Base-by-base conservation (phyloP, 2,888 invertebrate species). In the Vanessa cardui region DNA sequence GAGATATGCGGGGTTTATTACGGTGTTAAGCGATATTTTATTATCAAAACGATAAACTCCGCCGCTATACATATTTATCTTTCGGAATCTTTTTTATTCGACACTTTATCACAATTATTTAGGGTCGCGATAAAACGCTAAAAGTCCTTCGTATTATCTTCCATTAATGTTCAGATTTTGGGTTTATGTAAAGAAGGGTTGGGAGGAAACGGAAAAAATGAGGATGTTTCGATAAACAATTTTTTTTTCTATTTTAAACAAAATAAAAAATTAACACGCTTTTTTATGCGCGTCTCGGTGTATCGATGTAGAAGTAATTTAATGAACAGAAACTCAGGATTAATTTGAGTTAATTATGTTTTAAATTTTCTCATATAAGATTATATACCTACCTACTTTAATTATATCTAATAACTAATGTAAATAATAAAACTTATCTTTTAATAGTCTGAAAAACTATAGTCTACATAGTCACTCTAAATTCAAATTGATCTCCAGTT, bases 41-140 rank as follows among this genome's bases (percentile, higher is more conserved):
- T 88, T 85, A 88, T 85, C 83, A 79, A 71, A 73, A 76, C 81
- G 86, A 89, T 88, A 89, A 89, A 87, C 85, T 83, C 79, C 78
- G 78, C 78, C 76, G 78, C 79, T 80, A 78, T 80, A 76, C 75
- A 75, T 78, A 81, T 87, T 87, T 89, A 89, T 90, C 88, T 86
- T 75, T 75, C 72, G 78, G 79, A 78, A 88, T 85, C 84, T 86
- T 87, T 85, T 91, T 90, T 87, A 87, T 88, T 85, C 80, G 81
- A 75, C 80, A 80, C 82, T 89, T 87, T 88, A 89, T 90, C 90
- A 87, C 85, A 81, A 80, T 89, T 88, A 89, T 89, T 90, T 89
- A 90, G 82, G 80, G 83, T 75, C 76, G 78, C 77, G 85, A 88
- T 89, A 90, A 89, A 86, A 85, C 79, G 76, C 80, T 80, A 76